phyloP scores from a whole-genome alignment of 2,797 vertebrate genomes.

The Tympanoctomys barrerae region DNA sequence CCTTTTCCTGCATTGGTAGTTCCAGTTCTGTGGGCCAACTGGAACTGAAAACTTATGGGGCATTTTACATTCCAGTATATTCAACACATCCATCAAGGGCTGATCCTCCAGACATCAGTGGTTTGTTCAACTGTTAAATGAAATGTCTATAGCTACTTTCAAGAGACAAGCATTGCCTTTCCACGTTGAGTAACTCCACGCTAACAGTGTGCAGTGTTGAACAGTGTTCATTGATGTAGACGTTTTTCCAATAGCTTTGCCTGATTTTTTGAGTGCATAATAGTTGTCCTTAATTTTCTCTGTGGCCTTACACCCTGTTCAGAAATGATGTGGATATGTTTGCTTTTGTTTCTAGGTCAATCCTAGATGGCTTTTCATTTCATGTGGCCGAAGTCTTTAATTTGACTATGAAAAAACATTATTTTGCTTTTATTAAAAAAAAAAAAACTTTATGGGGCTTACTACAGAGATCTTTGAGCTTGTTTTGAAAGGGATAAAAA shows the following conservation, averaged over 20 bases:
- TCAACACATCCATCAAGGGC: neutral
- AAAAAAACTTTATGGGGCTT: neutral
- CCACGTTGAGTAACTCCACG: neutral
- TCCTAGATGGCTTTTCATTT: neutral
- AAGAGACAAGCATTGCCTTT: neutral
- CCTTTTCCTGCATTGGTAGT: neutral
- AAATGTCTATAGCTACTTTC: neutral
- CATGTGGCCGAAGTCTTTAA: neutral
- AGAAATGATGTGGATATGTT: neutral
- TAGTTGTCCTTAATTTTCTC: conserved; percentile 49
- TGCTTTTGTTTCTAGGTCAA: neutral
- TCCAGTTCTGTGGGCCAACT: neutral
- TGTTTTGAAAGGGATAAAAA: conserved; percentile 35
- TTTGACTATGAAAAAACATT: neutral
- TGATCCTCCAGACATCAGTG: neutral
- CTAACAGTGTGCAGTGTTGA: neutral
- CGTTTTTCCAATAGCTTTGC: neutral
- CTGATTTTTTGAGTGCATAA: neutral
- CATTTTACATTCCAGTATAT: neutral
- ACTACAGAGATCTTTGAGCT: neutral
- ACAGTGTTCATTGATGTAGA: neutral
- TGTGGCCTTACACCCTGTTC: neutral
- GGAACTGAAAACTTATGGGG: neutral
- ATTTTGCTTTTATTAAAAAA: neutral
- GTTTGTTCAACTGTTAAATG: conserved; percentile 14